A percentile compares a stretch with the other conserved stretches of the same genome.
These are phyloP conservation scores for Pantelozetes paolii DNA, from an alignment of 2,888 invertebrate species.

Conservation along the genomic window DNA sequence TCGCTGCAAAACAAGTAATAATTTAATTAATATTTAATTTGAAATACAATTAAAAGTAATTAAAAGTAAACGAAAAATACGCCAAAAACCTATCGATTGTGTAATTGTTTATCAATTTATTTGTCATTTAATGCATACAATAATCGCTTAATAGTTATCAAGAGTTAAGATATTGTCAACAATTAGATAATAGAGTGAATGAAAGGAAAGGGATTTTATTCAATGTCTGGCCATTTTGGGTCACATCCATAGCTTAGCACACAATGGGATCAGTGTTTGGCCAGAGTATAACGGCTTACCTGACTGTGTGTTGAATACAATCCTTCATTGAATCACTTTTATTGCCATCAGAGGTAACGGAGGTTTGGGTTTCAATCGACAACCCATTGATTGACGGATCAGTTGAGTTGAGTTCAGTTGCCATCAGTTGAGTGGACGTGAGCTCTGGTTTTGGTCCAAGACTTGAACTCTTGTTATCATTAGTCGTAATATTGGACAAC, in stretches of 20 bases:
- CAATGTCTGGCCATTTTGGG: not conserved
- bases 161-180: not conserved
- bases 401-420: not conserved
- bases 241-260: not conserved
- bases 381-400: not conserved
- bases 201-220: not conserved
- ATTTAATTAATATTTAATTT: not conserved
- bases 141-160: slow-evolving; percentile 4
- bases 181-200: slow-evolving; percentile 2
- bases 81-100: not conserved
- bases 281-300: slow-evolving; percentile 37
- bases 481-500: not conserved
- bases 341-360: not conserved
- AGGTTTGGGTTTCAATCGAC: slow-evolving; percentile 5
- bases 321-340: slow-evolving; percentile 44
- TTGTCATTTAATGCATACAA: not conserved
- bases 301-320: slow-evolving; percentile 44
- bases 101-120: slow-evolving; percentile 17
- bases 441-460: not conserved
- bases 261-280: not conserved
- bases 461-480: not conserved
- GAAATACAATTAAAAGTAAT: not conserved
- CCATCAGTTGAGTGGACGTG: not conserved
- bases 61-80: not conserved
- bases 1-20: slow-evolving; percentile 57